Base-by-base conservation (phyloP, 2,113 vertebrate genomes). In the Peromyscus maniculatus region DNA sequence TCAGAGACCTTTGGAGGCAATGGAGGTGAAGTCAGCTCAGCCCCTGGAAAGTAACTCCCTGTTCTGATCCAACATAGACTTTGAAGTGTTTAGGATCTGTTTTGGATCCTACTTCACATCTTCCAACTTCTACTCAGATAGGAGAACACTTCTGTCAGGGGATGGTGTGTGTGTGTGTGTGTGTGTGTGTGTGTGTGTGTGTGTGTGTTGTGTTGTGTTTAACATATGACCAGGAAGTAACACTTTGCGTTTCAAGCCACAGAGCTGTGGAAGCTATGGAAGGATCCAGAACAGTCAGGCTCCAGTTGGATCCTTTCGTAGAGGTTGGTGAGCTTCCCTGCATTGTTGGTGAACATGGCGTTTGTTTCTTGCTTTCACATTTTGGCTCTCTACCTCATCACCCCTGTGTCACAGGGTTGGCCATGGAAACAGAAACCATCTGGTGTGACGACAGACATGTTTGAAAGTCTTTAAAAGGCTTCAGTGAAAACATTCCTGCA, bases 231-330 rank as follows among this genome's bases (percentile, higher is more conserved):
- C 91, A 95, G 43, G 21, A 94, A 95, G 75, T 93, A 86, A 55
- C 39, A 43, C 91, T 91, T 97, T 55, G 55, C 89, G 87, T 97
- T 97, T 96, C 94, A 92, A 87, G 94, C 97, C 72, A 82, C 55
- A 95, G 89, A 95, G 94, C 91, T 97, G 22, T 90, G 75, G 97
- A 91, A 93, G 52, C 93, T 97, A 16, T 91, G 87, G 97, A 90
- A 92, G 52, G 79, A 97, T 97, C 97, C 89, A 89, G 91, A 97
- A 97, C 91, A 91, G 83, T 96, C 57, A 86, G 59, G 52, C 94
- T 55, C 66, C 94, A 89, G 39, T 79, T 80, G 91, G 91, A 93
- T 28, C 69, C 74, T 1, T 33, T 67, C 83, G 93, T 89, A 78
- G 96, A 91, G 52, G 71, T 74, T 74, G 75, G 8, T 93, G 89